These are phyloP conservation scores for Parnassius smintheus DNA, from an alignment of 2,888 invertebrate species.

Conservation along the genomic window DNA sequence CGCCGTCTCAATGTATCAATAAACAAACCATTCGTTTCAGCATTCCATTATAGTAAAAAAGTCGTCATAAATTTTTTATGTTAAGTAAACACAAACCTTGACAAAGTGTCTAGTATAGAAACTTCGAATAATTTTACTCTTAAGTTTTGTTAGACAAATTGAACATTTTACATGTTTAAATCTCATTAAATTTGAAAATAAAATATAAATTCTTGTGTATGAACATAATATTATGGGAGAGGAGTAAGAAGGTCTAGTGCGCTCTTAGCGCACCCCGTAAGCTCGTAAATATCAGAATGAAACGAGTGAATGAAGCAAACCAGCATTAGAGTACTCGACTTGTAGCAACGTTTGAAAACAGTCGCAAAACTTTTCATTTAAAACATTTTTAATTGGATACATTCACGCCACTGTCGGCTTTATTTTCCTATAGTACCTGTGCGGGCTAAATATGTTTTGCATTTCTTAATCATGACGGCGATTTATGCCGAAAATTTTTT, in stretches of 20 bases:
- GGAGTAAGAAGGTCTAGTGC: conserved; percentile 60
- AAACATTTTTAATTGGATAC: conserved; percentile 59
- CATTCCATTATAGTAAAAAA: background rate
- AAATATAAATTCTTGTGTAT: conserved; percentile 12
- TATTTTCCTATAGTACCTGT: conserved; percentile 31
- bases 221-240: conserved; percentile 35
- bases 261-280: conserved; percentile 57
- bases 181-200: conserved; percentile 6
- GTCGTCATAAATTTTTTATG: conserved; percentile 10
- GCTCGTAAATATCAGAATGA: conserved; percentile 63
- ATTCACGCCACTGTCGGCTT: conserved; percentile 33
- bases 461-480: background rate
- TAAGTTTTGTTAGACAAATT: background rate
- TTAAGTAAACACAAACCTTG: conserved; percentile 2
- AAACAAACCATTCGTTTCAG: conserved; percentile 21
- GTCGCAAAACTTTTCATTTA: conserved; percentile 42
- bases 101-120: background rate
- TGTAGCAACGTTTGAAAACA: conserved; percentile 47
- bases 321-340: conserved; percentile 41
- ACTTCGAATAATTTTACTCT: conserved; percentile 1
- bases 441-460: background rate
- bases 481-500: too few relatives aligned
- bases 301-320: conserved; percentile 48
- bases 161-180: background rate
- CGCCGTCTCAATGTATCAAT: conserved; percentile 21